A percentile compares a stretch with the other conserved stretches of the same genome.
Conservation (phyloP, 2,888 invertebrate species). For the Pollenia griseotomentosa region DNA sequence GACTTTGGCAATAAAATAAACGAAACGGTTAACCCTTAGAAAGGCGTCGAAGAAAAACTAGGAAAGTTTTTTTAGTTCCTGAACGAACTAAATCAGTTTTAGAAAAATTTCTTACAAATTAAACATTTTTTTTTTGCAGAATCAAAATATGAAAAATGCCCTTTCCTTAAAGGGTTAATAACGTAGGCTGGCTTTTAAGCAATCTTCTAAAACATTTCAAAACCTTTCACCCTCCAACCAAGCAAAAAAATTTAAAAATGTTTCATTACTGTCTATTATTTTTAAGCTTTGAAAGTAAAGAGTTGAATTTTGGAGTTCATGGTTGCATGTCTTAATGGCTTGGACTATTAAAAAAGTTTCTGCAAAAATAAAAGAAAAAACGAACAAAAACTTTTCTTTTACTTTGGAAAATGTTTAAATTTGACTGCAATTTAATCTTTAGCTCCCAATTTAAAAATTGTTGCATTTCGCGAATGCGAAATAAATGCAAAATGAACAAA, state of each 20-base stretch:
- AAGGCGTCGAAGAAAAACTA: not conserved
- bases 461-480: conserved; percentile 43
- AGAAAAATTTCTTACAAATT: not conserved
- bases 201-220: not conserved
- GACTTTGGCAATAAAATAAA: not conserved
- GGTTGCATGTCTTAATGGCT: conserved; percentile 4
- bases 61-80: too few species aligned
- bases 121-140: too few species aligned
- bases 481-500: conserved; percentile 10
- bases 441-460: conserved; percentile 45
- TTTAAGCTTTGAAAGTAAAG: conserved; percentile 44
- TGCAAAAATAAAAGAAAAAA: not conserved
- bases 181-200: not conserved
- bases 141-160: not conserved
- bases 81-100: not conserved
- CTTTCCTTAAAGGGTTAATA: not conserved
- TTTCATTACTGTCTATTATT: conserved; percentile 59
- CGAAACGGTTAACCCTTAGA: not conserved
- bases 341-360: conserved; percentile 43
- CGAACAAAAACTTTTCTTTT: conserved; percentile 34
- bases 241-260: not conserved
- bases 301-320: conserved; percentile 41
- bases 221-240: conserved; percentile 22
- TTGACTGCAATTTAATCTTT: conserved; percentile 63
- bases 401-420: conserved; percentile 13